Evolutionary conservation across 2,797 vertebrate species (phyloP).

Genomic region (Hemitrygon akajei): DNA sequence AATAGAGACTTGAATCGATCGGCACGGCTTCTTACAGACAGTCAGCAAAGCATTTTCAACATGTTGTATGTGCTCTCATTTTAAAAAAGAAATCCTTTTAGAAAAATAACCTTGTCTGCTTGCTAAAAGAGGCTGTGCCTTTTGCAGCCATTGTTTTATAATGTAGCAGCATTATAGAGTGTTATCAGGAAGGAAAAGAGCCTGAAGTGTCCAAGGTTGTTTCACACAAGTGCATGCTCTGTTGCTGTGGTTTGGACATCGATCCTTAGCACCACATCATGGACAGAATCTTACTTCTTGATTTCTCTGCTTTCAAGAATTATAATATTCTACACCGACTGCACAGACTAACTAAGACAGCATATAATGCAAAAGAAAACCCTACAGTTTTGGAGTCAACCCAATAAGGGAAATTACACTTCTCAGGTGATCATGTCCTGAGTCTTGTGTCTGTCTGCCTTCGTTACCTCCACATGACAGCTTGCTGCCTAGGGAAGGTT

Average conservation of each 20-base stretch:
- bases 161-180: not conserved
- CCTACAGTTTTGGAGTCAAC: not conserved
- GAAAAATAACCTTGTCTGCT: not conserved
- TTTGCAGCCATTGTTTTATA: slow-evolving; percentile 7
- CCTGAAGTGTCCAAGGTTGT: not conserved
- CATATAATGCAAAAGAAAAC: not conserved
- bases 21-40: not conserved
- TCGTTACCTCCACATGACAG: not conserved
- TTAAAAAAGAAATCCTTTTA: not conserved
- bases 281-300: not conserved
- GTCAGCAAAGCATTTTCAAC: not conserved
- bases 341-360: not conserved
- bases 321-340: not conserved
- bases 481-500: not conserved
- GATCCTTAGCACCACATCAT: not conserved
- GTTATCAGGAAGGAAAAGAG: not conserved
- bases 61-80: slow-evolving; percentile 4
- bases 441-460: not conserved
- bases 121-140: not conserved
- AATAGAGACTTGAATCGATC: slow-evolving; percentile 34
- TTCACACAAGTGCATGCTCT: not conserved
- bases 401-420: slow-evolving; percentile 15
- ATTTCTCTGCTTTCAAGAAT: not conserved
- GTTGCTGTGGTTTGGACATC: not conserved
- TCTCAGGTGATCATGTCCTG: not conserved